phyloP scores from a whole-genome alignment of 2,113 vertebrate species.

The Psophia crepitans region DNA sequence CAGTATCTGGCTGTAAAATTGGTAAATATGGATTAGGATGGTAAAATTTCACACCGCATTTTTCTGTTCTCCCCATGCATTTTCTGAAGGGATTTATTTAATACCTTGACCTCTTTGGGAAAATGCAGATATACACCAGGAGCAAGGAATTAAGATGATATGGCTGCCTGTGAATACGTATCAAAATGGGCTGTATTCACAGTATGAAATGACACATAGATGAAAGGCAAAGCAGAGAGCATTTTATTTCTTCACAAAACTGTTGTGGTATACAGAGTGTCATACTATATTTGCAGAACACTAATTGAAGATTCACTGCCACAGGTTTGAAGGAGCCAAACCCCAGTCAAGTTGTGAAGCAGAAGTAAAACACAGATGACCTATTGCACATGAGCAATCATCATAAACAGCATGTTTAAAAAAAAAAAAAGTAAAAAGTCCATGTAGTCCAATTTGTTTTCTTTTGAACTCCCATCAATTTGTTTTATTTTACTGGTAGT shows the following conservation, averaged over 20 bases:
- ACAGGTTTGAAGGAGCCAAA: not conserved
- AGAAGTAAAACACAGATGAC: not conserved
- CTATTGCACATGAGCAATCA: not conserved
- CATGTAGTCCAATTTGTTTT: not conserved
- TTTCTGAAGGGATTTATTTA: slow-evolving; percentile 56
- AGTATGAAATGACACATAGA: not conserved
- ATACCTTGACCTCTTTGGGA: not conserved
- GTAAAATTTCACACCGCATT: slow-evolving; percentile 17
- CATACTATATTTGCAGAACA: not conserved
- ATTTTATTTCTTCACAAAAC: not conserved
- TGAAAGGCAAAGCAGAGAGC: not conserved
- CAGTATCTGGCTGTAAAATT: not conserved
- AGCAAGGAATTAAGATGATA: slow-evolving; percentile 53
- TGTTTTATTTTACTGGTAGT: not conserved
- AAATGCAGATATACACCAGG: slow-evolving; percentile 31
- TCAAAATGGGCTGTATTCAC: slow-evolving; percentile 28
- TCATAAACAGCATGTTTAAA: not conserved
- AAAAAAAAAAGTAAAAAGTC: not conserved
- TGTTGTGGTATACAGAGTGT: not conserved
- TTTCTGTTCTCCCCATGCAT: not conserved
- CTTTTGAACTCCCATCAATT: not conserved
- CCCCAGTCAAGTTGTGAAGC: not conserved
- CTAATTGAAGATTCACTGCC: not conserved
- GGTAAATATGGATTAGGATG: slow-evolving; percentile 12
- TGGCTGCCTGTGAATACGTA: not conserved